Evolutionary conservation across 2,113 vertebrate species (phyloP), one percentile per base, ranked within the genome.

Genomic region (Rhipidura dahli): DNA sequence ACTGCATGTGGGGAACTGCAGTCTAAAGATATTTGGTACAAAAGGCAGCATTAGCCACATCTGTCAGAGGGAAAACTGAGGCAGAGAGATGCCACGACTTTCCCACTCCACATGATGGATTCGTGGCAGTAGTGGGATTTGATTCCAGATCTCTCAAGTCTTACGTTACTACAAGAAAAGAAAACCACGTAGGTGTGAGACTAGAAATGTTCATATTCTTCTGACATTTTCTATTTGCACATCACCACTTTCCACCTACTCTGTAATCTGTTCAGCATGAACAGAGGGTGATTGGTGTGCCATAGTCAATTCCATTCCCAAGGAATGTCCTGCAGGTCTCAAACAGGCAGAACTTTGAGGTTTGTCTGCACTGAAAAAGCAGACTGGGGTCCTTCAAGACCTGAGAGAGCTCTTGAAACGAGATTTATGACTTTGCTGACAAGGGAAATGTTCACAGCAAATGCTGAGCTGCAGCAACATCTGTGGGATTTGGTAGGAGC

Each of bases 191-290:
- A 93, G 94, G 95, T 77, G 87, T 92, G 71, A 95, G 85, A 73
- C 83, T 35, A 94, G 89, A 96, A 93, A 85, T 54, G 87, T 77
- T 94, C 84, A 7, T 80, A 59, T 95, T 96, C 44, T 90, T 91
- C 83, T 96, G 91, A 94, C 94, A 51, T 94, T 77, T 91, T 95
- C 80, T 90, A 59, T 92, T 95, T 75, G 75, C 90, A 83, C 70
- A 17, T 96, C 86, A 83, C 66, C 90, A 57, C 90, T 94, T 93
- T 35, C 95, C 93, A 81, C 94, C 93, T 86, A 92, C 94, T 61
- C 66, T 24, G 7, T 82, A 94, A 93, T 92, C 86, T 95, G 88
- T 75, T 95, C 83, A 71, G 72, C 56, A 27, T 49, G 63, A 83
- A 6, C 63, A 86, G 60, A 83, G 76, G 56, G 66, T 10, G 14